Base-by-base conservation (phyloP, 2,113 vertebrate species). In the Brienomyrus brachyistius region DNA sequence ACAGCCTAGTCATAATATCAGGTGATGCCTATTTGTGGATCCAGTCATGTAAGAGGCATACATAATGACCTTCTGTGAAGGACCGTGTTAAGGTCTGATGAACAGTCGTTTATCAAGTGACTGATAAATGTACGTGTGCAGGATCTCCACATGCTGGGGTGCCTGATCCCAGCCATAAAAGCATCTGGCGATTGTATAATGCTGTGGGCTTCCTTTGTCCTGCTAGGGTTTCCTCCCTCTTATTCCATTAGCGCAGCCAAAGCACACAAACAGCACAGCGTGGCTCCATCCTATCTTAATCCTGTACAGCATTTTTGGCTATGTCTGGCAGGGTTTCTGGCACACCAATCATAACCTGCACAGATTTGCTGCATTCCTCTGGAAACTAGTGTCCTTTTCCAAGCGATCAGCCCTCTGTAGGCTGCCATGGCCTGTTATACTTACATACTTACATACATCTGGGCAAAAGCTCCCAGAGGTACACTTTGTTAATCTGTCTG, bases 231-330 rank as follows among this genome's bases (percentile, higher is more conserved):
- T 47, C 8, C 82, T 45, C 9, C 23, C 45, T 47, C 43, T 84
- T 23, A 84, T 84, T 47, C 10, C 19, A 84, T 84, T 84, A 47
- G 45, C 11, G 19, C 43, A 48, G 82, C 82, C 82, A 48, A 48
- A 47, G 82, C 40, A 48, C 45, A 23, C 45, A 80, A 21, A 84
- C 35, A 47, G 21, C 40, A 84, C 82, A 48, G 82, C 45, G 19
- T 40, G 31, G 74, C 74, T 80, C 74, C 74, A 35, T 80, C 74
- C 31, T 80, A 80, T 80, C 74, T 80, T 80, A 80, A 80, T 80
- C 31, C 74, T 43, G 74, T 80, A 43, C 31, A 80, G 74, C 35
- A 19, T 80, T 80, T 80, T 19, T 80, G 70, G 74, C 31, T 80
- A 40, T 43, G 74, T 80, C 74, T 80, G 74, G 15, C 8, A 35